A percentile compares a stretch with the other conserved stretches of the same genome.
Evolutionary conservation across 2,888 invertebrate species (phyloP).

Genomic region (Ichneumoninae sp.): DNA sequence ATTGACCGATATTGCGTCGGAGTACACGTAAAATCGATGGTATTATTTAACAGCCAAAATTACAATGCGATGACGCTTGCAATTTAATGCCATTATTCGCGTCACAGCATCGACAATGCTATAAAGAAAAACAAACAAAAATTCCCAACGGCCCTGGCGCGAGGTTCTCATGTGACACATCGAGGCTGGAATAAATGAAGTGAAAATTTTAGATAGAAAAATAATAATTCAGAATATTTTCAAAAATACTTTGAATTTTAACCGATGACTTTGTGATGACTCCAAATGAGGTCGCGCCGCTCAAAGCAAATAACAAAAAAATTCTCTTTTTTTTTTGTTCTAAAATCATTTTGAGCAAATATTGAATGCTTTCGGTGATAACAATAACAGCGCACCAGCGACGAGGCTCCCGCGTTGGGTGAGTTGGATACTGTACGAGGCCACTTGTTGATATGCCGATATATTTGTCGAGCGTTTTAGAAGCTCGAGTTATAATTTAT

Average conservation of each 20-base stretch:
- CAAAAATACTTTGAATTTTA: neutral
- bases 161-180: too few relatives aligned
- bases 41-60: neutral
- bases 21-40: conserved; percentile 10
- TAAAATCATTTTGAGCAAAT: conserved; percentile 5
- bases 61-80: too few relatives aligned
- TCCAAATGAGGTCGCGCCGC: neutral
- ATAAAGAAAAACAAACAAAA: too few relatives aligned
- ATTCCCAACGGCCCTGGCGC: too few relatives aligned
- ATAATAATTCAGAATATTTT: neutral
- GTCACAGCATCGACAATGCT: too few relatives aligned
- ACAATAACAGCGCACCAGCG: conserved; percentile 2
- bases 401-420: neutral
- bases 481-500: conserved; percentile 70
- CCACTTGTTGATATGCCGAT: conserved; percentile 40
- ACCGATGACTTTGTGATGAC: neutral
- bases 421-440: conserved; percentile 11
- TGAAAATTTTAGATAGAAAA: too few relatives aligned
- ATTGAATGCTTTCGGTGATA: conserved; percentile 8
- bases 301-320: neutral
- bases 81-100: too few relatives aligned
- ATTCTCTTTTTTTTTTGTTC: neutral
- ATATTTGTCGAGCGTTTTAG: conserved; percentile 57
- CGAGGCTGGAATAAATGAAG: too few relatives aligned
- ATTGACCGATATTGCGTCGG: conserved; percentile 8